A percentile compares a stretch with the other conserved stretches of the same genome.
Conservation (phyloP, 1,140 invertebrate species). For the Choristoneura fumiferana region DNA sequence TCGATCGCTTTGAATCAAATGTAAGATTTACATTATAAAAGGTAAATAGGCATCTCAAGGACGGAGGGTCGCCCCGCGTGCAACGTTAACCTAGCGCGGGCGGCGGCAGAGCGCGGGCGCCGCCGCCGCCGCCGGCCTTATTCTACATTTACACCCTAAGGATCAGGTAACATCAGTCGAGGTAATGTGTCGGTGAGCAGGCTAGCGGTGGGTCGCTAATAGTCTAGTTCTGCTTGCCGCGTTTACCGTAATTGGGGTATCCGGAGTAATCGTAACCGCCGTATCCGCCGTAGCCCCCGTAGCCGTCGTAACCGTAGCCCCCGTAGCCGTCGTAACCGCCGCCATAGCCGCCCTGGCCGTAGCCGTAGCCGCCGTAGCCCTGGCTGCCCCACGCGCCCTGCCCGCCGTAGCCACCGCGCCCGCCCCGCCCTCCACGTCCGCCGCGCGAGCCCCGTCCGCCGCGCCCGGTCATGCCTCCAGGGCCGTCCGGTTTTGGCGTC, state of each 20-base stretch:
- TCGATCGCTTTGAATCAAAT: conserved; percentile 56
- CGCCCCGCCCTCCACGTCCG: conserved; percentile 83
- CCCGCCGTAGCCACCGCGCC: conserved; percentile 82
- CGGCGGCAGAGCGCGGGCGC: too few relatives aligned
- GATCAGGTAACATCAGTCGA: conserved; percentile 77
- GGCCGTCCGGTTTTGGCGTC: conserved; percentile 91
- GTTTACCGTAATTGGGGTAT: conserved; percentile 89
- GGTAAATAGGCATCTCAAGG: conserved; percentile 68
- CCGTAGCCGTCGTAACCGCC: conserved; percentile 86
- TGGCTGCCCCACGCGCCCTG: conserved; percentile 83
- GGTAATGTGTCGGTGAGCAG: conserved; percentile 75
- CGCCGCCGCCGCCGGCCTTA: conserved; percentile 50
- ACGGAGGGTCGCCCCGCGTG: conserved; percentile 59
- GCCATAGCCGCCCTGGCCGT: conserved; percentile 84
- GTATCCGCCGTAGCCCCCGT: conserved; percentile 87
- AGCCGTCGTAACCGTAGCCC: conserved; percentile 87
- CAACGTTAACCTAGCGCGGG: conserved; percentile 54
- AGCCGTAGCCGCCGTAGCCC: conserved; percentile 85
- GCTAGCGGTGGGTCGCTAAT: conserved; percentile 39
- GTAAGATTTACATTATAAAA: conserved; percentile 46
- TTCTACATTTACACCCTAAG: conserved; percentile 72
- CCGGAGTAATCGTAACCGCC: conserved; percentile 88
- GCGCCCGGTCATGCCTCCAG: conserved; percentile 84
- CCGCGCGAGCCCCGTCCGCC: conserved; percentile 82
- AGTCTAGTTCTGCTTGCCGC: conserved; percentile 72